Conservation (phyloP, 2,797 vertebrate species). For the Thamnophis elegans region DNA sequence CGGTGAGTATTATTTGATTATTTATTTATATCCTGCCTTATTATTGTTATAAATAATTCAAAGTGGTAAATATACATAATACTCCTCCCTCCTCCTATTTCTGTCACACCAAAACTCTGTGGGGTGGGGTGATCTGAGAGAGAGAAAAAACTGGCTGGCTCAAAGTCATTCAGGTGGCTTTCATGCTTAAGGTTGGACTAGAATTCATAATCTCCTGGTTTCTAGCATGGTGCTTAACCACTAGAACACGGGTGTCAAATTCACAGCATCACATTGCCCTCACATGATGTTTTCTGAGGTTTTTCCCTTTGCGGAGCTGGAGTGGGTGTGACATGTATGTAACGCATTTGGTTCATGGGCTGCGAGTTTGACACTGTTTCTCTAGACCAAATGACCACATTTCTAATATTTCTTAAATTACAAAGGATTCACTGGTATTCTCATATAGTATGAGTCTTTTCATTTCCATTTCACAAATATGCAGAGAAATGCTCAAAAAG, state of each 20-base stretch:
- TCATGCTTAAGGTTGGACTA: no score
- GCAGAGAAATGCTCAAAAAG: neutral
- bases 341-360: no score
- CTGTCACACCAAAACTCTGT: neutral
- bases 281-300: no score
- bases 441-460: neutral
- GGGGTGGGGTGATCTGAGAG: neutral
- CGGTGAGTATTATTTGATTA: neutral
- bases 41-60: neutral
- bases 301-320: no score
- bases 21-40: conserved; percentile 8
- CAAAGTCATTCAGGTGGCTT: no score
- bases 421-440: neutral
- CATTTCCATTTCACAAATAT: conserved; percentile 5
- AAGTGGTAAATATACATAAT: neutral
- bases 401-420: conserved; percentile 22
- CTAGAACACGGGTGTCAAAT: neutral
- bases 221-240: neutral
- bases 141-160: neutral
- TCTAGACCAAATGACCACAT: neutral
- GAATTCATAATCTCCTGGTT: neutral
- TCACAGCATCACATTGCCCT: no score
- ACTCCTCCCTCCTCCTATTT: neutral
- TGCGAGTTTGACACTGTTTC: no score
- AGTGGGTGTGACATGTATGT: no score